These are phyloP conservation scores for Branchellion lobata DNA, from an alignment of 2,888 invertebrate species.

Conservation along the genomic window DNA sequence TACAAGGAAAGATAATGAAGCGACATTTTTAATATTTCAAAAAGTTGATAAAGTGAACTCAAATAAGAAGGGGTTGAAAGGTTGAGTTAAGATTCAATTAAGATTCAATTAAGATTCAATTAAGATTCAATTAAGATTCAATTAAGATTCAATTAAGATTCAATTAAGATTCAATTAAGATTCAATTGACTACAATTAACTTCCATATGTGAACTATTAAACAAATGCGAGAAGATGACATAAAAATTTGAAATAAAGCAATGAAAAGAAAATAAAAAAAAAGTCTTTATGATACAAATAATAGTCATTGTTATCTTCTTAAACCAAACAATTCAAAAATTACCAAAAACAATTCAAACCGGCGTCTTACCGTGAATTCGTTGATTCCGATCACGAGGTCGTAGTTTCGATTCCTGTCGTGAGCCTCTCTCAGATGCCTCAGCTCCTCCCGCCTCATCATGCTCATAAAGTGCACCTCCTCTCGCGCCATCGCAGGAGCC, in stretches of 20 bases:
- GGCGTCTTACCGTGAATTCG: slow-evolving; percentile 61
- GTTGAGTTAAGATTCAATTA: no score
- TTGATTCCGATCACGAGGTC: slow-evolving; percentile 61
- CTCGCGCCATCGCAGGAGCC: slow-evolving; percentile 83
- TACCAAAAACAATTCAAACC: not conserved
- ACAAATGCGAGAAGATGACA: not conserved
- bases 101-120: no score
- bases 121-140: no score
- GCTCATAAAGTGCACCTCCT: slow-evolving; percentile 90
- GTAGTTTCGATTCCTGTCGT: slow-evolving; percentile 58
- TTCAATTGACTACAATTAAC: no score
- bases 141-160: no score
- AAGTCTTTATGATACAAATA: not conserved
- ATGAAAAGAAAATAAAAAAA: slow-evolving; percentile 1
- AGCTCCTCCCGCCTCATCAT: slow-evolving; percentile 91
- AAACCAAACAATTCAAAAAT: not conserved
- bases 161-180: no score
- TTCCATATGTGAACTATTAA: no score
- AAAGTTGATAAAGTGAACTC: no score
- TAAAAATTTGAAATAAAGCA: not conserved
- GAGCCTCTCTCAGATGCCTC: slow-evolving; percentile 76
- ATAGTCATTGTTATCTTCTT: not conserved
- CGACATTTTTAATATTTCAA: no score
- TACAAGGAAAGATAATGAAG: no score
- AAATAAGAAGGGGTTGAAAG: no score